Evolutionary conservation across 2,888 invertebrate genomes (phyloP).

Genomic region (Drosophila nr. perissopoda): DNA sequence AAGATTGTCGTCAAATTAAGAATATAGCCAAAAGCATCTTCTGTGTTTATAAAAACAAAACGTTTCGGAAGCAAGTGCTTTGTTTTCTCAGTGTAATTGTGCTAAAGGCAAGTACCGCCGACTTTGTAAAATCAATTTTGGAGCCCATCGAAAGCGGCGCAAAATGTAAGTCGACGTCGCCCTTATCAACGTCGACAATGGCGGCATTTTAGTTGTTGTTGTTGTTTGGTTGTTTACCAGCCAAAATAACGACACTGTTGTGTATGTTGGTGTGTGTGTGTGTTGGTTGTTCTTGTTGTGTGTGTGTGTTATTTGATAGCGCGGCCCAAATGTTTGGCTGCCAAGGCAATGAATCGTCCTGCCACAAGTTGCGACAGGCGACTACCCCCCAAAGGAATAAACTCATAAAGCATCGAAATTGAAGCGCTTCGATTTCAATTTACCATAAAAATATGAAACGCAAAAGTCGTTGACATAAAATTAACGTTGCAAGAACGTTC

Average conservation of each 20-base stretch:
- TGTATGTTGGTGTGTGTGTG: slow-evolving; percentile 6
- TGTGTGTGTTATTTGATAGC: slow-evolving; percentile 77
- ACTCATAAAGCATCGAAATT: slow-evolving; percentile 80
- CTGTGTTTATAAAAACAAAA: too few species aligned
- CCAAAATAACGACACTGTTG: slow-evolving; percentile 77
- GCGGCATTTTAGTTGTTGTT: slow-evolving; percentile 72
- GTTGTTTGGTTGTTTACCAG: slow-evolving; percentile 80
- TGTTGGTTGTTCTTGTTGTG: slow-evolving; percentile 6
- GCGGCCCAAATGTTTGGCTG: slow-evolving; percentile 78
- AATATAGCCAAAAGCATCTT: too few species aligned
- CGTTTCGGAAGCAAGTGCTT: not conserved
- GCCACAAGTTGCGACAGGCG: slow-evolving; percentile 74
- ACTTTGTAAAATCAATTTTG: slow-evolving; percentile 81
- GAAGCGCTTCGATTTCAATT: slow-evolving; percentile 78
- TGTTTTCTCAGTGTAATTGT: slow-evolving; percentile 14
- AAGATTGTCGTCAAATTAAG: too few species aligned
- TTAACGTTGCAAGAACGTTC: slow-evolving; percentile 63
- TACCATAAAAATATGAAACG: slow-evolving; percentile 71
- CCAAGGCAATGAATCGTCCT: slow-evolving; percentile 76
- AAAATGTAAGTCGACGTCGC: slow-evolving; percentile 68
- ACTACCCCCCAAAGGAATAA: slow-evolving; percentile 69
- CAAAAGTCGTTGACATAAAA: slow-evolving; percentile 80
- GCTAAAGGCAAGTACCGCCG: slow-evolving; percentile 86
- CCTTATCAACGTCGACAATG: slow-evolving; percentile 77
- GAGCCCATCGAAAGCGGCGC: slow-evolving; percentile 47